Percentiles rank a stretch among this genome's conserved stretches.
Conservation (phyloP, 1,140 invertebrate species). For the Drosophila repleta region DNA sequence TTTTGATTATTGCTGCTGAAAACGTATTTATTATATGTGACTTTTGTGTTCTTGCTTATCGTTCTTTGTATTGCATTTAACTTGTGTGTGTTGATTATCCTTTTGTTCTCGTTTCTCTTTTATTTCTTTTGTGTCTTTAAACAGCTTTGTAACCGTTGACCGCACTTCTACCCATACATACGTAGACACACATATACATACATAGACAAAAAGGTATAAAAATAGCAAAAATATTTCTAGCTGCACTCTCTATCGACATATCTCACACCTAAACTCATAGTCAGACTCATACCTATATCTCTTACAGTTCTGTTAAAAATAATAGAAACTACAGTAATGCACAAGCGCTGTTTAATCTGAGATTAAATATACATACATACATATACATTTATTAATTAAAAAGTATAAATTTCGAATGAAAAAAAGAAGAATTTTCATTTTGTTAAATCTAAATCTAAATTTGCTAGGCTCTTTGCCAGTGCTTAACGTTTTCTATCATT, state of each 20-base stretch:
- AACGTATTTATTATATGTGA: slow-evolving; percentile 6
- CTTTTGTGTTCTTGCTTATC: slow-evolving; percentile 27
- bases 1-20: slow-evolving; percentile 10
- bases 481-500: neutral
- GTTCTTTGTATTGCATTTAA: slow-evolving; percentile 21
- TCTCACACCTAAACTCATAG: neutral
- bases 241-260: slow-evolving; percentile 2
- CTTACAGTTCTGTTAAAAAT: slow-evolving; percentile 3
- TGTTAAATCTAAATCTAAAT: no score
- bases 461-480: neutral
- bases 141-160: slow-evolving; percentile 53
- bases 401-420: no score
- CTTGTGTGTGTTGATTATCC: slow-evolving; percentile 41
- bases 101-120: slow-evolving; percentile 37
- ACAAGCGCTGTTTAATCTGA: no score
- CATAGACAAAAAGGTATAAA: slow-evolving; percentile 46
- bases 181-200: slow-evolving; percentile 10
- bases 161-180: slow-evolving; percentile 8
- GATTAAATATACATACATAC: neutral
- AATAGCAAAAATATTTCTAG: slow-evolving; percentile 6
- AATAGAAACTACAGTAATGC: neutral
- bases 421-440: no score
- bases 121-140: slow-evolving; percentile 38
- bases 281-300: slow-evolving; percentile 9
- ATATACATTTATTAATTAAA: no score